These are phyloP conservation scores for Notarius quadriscutis DNA, from an alignment of 2,113 vertebrate species.

Conservation along the genomic window DNA sequence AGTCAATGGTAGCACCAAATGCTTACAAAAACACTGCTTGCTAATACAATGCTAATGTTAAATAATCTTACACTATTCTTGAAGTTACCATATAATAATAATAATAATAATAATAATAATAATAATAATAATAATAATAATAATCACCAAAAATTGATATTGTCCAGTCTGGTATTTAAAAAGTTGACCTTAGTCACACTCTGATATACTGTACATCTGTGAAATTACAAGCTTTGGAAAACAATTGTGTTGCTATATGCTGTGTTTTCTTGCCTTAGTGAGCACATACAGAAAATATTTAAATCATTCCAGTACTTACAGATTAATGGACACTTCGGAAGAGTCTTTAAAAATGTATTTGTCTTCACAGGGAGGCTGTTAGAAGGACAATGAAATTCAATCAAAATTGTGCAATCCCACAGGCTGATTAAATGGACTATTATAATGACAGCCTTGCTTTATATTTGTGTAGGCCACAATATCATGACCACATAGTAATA, in stretches of 20 bases:
- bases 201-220: not conserved
- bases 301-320: not conserved
- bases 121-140: not conserved
- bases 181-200: not conserved
- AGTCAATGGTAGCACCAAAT: not conserved
- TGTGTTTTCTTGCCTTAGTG: not conserved
- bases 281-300: not conserved
- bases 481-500: not conserved
- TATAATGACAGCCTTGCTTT: not conserved
- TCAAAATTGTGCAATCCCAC: not conserved
- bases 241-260: not conserved
- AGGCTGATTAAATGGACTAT: slow-evolving; percentile 7
- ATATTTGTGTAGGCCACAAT: not conserved
- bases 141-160: not conserved
- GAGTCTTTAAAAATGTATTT: not conserved
- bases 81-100: not conserved
- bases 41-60: not conserved
- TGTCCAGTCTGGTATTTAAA: not conserved
- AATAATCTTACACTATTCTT: not conserved
- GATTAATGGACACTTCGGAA: slow-evolving; percentile 3
- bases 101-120: not conserved
- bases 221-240: not conserved
- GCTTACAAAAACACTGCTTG: not conserved
- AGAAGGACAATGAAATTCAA: slow-evolving; percentile 13
- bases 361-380: slow-evolving; percentile 3